Evolutionary conservation across 2,113 vertebrate genomes (phyloP).

Genomic region (Vulpes lagopus): DNA sequence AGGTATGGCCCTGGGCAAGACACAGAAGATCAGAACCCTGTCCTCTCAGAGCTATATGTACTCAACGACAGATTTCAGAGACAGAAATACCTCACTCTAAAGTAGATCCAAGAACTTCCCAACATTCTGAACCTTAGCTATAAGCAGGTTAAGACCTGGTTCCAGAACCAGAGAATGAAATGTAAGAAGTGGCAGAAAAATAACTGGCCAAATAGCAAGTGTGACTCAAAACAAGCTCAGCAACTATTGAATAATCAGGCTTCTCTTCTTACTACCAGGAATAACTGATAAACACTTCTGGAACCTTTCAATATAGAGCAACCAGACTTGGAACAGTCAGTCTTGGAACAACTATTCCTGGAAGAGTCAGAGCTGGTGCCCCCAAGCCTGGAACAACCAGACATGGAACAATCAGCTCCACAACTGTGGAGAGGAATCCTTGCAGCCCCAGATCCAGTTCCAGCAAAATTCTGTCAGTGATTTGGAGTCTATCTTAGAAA

Average conservation of each 20-base stretch:
- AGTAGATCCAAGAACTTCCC: slow-evolving; percentile 88
- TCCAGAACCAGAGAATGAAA: background rate
- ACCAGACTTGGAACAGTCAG: slow-evolving; percentile 63
- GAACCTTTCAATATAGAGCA: slow-evolving; percentile 49
- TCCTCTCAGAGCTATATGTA: slow-evolving; percentile 84
- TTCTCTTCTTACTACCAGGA: slow-evolving; percentile 66
- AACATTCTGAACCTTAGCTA: slow-evolving; percentile 85
- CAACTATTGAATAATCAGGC: background rate
- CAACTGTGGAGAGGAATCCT: slow-evolving; percentile 29
- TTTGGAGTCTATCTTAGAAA: slow-evolving; percentile 78
- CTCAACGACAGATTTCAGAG: slow-evolving; percentile 80
- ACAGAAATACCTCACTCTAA: slow-evolving; percentile 82
- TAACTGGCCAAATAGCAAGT: slow-evolving; percentile 83
- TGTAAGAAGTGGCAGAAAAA: background rate
- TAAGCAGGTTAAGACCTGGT: slow-evolving; percentile 90
- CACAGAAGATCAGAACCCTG: slow-evolving; percentile 84
- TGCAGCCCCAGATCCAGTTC: slow-evolving; percentile 61
- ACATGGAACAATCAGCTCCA: slow-evolving; percentile 63
- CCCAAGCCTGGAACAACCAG: slow-evolving; percentile 47
- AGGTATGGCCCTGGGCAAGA: slow-evolving; percentile 67
- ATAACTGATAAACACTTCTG: slow-evolving; percentile 58
- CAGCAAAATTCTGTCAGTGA: slow-evolving; percentile 71
- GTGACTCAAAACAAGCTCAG: slow-evolving; percentile 62
- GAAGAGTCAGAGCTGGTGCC: slow-evolving; percentile 28
- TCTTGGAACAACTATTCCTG: slow-evolving; percentile 18